These are phyloP conservation scores for Arge pagana DNA, from an alignment of 2,888 invertebrate genomes.

Conservation along the genomic window DNA sequence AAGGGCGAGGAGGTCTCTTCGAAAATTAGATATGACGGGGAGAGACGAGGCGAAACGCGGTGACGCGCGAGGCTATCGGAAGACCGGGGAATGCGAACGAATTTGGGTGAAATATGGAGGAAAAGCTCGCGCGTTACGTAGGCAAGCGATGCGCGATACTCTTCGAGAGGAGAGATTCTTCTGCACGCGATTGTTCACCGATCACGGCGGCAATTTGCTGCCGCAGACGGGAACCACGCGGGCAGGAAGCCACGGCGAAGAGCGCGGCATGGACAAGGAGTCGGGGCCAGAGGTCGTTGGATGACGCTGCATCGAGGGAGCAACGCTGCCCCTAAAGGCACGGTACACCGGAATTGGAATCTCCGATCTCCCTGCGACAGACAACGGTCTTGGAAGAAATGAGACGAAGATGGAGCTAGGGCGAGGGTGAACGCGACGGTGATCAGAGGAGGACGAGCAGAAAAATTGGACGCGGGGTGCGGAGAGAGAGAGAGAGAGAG, in stretches of 20 bases:
- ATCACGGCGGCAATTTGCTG: constrained; percentile 7
- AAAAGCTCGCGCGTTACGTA: constrained; percentile 8
- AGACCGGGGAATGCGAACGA: background rate
- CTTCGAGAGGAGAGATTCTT: background rate
- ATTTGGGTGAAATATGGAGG: constrained; percentile 9
- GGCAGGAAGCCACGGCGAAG: too few species aligned
- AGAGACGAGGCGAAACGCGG: too few species aligned
- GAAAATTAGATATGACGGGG: too few species aligned
- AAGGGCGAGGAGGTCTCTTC: too few species aligned
- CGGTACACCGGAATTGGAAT: background rate
- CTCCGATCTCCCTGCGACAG: background rate
- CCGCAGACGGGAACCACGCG: background rate
- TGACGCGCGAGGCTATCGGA: too few species aligned
- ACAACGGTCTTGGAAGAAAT: too few species aligned
- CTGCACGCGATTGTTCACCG: background rate
- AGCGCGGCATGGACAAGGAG: too few species aligned
- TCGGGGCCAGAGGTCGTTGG: too few species aligned
- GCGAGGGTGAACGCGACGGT: too few species aligned
- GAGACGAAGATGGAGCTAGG: too few species aligned
- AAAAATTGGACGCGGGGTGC: constrained; percentile 1
- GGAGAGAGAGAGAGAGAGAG: background rate
- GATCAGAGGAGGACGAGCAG: constrained; percentile 5
- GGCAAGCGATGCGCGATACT: background rate
- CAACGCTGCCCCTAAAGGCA: background rate
- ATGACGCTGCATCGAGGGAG: too few species aligned